These are phyloP conservation scores for Pachymerium ferrugineum DNA, from an alignment of 2,888 invertebrate genomes.

Conservation along the genomic window DNA sequence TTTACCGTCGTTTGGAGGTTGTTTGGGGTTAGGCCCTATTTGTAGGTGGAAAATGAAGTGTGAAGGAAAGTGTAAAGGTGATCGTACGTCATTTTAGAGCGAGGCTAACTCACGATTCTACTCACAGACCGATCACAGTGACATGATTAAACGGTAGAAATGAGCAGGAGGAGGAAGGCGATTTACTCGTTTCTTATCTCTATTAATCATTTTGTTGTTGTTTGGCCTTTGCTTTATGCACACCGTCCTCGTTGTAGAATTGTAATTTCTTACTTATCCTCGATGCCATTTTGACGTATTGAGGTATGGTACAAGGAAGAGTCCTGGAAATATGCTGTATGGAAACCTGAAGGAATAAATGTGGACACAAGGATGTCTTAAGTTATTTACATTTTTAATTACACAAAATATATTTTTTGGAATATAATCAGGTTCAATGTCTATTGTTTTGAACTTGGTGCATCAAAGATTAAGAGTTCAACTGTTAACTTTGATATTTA, in stretches of 20 bases:
- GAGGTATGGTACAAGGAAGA: too few relatives aligned
- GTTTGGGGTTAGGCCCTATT: slow-evolving; percentile 13
- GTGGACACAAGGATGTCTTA: too few relatives aligned
- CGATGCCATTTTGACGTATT: too few relatives aligned
- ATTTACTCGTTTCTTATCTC: neutral
- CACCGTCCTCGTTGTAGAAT: neutral
- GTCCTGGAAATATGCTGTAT: too few relatives aligned
- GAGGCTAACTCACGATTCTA: neutral
- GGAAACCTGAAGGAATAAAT: too few relatives aligned
- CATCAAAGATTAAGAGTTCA: too few relatives aligned
- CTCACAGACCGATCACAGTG: neutral
- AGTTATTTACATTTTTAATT: too few relatives aligned
- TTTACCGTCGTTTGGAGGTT: slow-evolving; percentile 4
- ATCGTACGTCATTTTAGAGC: slow-evolving; percentile 17
- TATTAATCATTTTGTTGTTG: neutral
- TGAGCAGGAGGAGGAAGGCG: neutral
- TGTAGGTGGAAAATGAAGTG: slow-evolving; percentile 29
- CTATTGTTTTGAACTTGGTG: too few relatives aligned
- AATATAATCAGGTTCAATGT: too few relatives aligned
- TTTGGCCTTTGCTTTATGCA: neutral
- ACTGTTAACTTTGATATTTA: too few relatives aligned
- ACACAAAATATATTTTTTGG: too few relatives aligned
- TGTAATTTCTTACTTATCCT: too few relatives aligned
- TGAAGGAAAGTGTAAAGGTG: slow-evolving; percentile 31
- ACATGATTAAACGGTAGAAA: slow-evolving; percentile 9